phyloP scores from a whole-genome alignment of 2,113 vertebrate genomes.

The Felis catus region F.catus_Fca126_mat1.0 CM031417.1:53980001-53980500 shows the following conservation, averaged over 20 bases:
- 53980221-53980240: not conserved
- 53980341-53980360: not conserved
- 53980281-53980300: not conserved
- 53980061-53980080: not conserved
- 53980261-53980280: not conserved
- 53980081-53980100: not conserved
- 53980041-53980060: not conserved
- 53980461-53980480: not conserved
- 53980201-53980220: not conserved
- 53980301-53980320: not conserved
- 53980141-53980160: not conserved
- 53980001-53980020: not conserved
- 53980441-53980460: slow-evolving; percentile 16
- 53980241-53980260: not conserved
- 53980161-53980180: not conserved
- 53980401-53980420: not conserved
- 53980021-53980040: not conserved
- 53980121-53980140: not conserved
- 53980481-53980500: not conserved
- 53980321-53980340: not conserved
- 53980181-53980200: not conserved
- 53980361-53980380: not conserved
- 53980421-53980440: slow-evolving; percentile 24
- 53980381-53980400: not conserved
- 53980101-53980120: not conserved